A percentile compares a stretch with the other conserved stretches of the same genome.
Evolutionary conservation across 2,797 vertebrate genomes (phyloP).

Genomic region (Pseudopleuronectes americanus): DNA sequence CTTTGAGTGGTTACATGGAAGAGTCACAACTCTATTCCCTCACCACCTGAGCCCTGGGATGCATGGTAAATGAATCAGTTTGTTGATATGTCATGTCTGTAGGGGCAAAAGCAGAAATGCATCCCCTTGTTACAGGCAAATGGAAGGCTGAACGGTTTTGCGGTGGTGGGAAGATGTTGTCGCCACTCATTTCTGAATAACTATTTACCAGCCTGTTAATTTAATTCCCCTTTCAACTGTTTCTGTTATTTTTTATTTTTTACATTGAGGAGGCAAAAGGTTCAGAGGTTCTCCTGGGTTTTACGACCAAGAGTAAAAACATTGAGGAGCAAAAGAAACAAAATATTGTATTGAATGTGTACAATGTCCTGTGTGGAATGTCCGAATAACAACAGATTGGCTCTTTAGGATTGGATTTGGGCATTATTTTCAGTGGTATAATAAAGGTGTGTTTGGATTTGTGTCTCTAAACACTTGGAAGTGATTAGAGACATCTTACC

Average conservation of each 20-base stretch:
- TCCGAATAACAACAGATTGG: constrained; percentile 43
- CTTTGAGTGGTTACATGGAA: constrained; percentile 62
- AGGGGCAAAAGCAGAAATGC: constrained; percentile 52
- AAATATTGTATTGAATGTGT: constrained; percentile 52
- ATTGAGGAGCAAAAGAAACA: constrained; percentile 26
- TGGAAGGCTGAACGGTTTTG: constrained; percentile 65
- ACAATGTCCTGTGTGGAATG: constrained; percentile 24
- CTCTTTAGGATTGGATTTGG: constrained; percentile 59
- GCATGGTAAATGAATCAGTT: constrained; percentile 61
- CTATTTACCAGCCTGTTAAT: constrained; percentile 77
- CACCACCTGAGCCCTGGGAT: constrained; percentile 68
- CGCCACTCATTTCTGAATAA: constrained; percentile 75
- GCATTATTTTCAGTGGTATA: constrained; percentile 58
- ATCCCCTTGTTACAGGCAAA: constrained; percentile 33
- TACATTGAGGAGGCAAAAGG: constrained; percentile 74
- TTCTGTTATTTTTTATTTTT: constrained; percentile 61
- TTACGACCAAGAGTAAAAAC: constrained; percentile 56
- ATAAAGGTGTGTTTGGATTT: constrained; percentile 49
- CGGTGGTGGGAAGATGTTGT: constrained; percentile 60
- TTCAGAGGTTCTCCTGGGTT: constrained; percentile 85
- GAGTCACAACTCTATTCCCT: constrained; percentile 54
- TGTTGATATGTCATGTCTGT: constrained; percentile 54
- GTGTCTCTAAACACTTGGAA: constrained; percentile 47
- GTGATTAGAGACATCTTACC: constrained; percentile 48
- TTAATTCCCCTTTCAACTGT: constrained; percentile 73